Evolutionary conservation across 2,113 vertebrate species (phyloP), one percentile per base, ranked within the genome.

Genomic region (Trogon melanurus): DNA sequence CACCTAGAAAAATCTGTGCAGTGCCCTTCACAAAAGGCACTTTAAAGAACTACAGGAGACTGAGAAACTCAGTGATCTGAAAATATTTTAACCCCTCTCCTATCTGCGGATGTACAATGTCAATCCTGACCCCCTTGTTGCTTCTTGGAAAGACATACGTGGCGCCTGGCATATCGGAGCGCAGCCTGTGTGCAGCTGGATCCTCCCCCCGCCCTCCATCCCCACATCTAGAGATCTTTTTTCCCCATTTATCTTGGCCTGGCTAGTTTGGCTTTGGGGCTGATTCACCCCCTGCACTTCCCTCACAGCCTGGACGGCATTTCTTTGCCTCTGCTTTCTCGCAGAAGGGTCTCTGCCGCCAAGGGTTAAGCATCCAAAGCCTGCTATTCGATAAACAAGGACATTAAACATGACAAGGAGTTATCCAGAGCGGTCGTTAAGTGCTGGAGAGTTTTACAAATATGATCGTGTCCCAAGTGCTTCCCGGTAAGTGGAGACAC

Each of bases 21-120:
- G 57, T 44, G 76, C 69, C 69, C 41, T 82, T 65, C 71, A 41
- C 50, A 73, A 56, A 91, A 71, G 69, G 65, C 70, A 61, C 79
- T 65, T 89, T 76, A 67, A 80, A 81, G 85, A 80, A 16, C 53
- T 74, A 51, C 69, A 50, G 53, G 27, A 94, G 57, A 80, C 82
- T 14, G 14, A 69, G 72, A 48, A 85, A 81, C 27, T 27, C 30
- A 2, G 50, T 47, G 85, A 51, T 91, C 65, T 89, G 93, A 76
- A 91, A 96, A 89, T 92, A 69, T 54, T 81, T 92, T 62, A 94
- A 92, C 73, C 53, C 61, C 41, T 87, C 78, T 94, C 21, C 50
- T 82, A 70, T 89, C 53, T 91, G 45, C 3, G 4, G 69, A 72
- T 44, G 41, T 32, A 13, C 41, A 11, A 1, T 29, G 65, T 58